phyloP scores from a whole-genome alignment of 1,140 invertebrate species.

The Drosophila nigromelanica region DNA sequence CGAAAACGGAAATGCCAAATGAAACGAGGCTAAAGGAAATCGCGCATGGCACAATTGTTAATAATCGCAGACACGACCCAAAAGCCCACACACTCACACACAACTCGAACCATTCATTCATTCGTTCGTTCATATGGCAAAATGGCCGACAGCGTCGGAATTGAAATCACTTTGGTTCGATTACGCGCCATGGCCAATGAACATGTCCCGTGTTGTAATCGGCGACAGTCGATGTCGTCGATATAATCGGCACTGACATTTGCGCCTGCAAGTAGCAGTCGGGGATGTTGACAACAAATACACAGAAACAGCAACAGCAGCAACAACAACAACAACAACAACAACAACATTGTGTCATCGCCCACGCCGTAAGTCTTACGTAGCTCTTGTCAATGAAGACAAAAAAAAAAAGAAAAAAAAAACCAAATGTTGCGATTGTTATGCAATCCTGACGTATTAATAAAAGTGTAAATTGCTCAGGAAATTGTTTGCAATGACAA shows the following conservation, averaged over 20 bases:
- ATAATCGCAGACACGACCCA: conserved; percentile 54
- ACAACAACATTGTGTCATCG: too few species aligned
- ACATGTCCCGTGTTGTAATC: conserved; percentile 63
- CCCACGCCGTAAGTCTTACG: neutral
- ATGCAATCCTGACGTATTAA: conserved; percentile 34
- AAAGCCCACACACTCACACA: neutral
- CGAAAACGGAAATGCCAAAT: conserved; percentile 38
- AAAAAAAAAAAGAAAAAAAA: too few species aligned
- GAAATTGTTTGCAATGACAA: conserved; percentile 37
- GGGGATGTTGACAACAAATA: neutral
- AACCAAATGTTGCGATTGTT: conserved; percentile 16
- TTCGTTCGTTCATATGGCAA: conserved; percentile 54
- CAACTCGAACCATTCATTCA: neutral
- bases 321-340: neutral
- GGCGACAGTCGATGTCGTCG: conserved; percentile 30
- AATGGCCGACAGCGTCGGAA: conserved; percentile 66
- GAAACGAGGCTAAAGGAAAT: conserved; percentile 46
- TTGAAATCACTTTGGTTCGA: conserved; percentile 72
- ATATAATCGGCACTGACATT: conserved; percentile 67
- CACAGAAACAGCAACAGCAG: neutral
- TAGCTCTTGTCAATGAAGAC: neutral
- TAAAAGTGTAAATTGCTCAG: conserved; percentile 50
- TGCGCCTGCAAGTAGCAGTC: conserved; percentile 27
- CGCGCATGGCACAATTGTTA: conserved; percentile 61
- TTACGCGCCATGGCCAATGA: conserved; percentile 68